Evolutionary conservation across 2,113 vertebrate species (phyloP).

Genomic region (Pygathrix nemaeus): DNA sequence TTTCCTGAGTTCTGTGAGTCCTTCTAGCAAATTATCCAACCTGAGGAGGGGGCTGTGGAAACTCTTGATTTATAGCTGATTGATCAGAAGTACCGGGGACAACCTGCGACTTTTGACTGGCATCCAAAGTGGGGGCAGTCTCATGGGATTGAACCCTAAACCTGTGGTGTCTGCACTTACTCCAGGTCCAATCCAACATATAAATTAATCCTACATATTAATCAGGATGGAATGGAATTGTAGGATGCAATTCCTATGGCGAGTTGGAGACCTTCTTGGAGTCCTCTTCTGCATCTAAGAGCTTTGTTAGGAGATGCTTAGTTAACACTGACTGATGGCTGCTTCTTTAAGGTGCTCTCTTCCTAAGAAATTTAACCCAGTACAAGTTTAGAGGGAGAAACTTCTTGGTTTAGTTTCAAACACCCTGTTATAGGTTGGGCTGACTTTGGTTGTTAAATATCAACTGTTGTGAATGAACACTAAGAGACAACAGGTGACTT

Average conservation of each 20-base stretch:
- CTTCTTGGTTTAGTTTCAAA: conserved; percentile 4
- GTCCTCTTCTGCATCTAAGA: not conserved
- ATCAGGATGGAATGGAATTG: not conserved
- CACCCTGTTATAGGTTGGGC: not conserved
- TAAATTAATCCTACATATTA: not conserved
- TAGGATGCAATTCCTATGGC: not conserved
- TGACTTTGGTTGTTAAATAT: not conserved
- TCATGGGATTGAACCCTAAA: not conserved
- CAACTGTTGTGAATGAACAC: not conserved
- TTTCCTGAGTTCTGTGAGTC: not conserved
- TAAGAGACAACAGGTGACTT: not conserved
- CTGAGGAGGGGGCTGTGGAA: not conserved
- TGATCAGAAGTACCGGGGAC: not conserved
- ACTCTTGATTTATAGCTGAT: not conserved
- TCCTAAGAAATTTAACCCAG: not conserved
- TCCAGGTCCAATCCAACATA: not conserved
- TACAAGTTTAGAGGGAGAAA: not conserved
- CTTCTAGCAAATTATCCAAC: not conserved
- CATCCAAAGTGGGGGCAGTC: not conserved
- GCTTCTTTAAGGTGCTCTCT: not conserved
- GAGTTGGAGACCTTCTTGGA: not conserved
- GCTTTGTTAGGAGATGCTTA: not conserved
- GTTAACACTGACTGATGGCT: not conserved
- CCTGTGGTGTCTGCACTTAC: not conserved
- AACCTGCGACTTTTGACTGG: not conserved